Conservation (phyloP, 2,797 vertebrate genomes). For the Syndactyla subalaris region DNA sequence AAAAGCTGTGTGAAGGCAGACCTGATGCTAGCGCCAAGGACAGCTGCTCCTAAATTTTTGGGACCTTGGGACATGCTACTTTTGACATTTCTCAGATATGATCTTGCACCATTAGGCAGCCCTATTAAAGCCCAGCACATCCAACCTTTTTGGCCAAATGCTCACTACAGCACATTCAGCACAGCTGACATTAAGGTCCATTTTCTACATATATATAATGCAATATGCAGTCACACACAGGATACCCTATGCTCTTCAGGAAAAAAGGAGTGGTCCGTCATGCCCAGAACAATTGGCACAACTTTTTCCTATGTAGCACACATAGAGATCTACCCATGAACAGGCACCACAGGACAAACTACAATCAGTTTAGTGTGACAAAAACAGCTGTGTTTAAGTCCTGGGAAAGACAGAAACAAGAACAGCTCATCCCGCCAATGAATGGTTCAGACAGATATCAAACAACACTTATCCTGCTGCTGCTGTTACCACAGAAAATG, state of each 20-base stretch:
- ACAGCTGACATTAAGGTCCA: background rate
- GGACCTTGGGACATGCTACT: background rate
- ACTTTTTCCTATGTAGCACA: background rate
- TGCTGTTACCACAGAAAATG: background rate
- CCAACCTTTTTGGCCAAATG: background rate
- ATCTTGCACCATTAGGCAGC: background rate
- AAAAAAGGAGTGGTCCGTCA: background rate
- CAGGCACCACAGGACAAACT: background rate
- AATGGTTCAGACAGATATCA: background rate
- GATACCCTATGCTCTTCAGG: background rate
- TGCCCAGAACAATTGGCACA: background rate
- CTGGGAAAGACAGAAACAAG: background rate
- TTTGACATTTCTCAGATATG: background rate
- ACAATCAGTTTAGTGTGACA: background rate
- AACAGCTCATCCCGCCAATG: background rate
- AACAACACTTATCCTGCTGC: background rate
- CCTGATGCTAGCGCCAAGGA: fast-evolving
- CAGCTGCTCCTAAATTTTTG: background rate
- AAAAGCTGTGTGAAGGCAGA: background rate
- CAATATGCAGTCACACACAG: background rate
- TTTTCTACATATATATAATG: background rate
- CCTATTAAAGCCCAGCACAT: background rate
- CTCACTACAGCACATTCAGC: background rate
- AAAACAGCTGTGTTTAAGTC: background rate
- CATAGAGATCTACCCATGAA: background rate